Conservation (phyloP, 1,140 invertebrate species). For the Leguminivora glycinivorella region DNA sequence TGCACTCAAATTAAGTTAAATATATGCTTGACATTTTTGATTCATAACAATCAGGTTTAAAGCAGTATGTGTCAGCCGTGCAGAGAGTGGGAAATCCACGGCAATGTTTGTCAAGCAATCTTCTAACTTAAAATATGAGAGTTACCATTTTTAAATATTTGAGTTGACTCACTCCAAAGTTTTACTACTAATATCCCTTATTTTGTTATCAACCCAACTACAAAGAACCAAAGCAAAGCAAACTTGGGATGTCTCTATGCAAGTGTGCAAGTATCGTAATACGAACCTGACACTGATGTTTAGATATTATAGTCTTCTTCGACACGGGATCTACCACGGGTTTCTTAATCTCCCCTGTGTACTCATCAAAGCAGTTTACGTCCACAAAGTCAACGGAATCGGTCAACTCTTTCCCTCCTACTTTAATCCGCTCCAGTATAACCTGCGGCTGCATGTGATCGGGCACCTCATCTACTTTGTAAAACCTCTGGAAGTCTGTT, state of each 20-base stretch:
- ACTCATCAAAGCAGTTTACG: constrained; percentile 35
- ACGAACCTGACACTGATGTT: constrained; percentile 55
- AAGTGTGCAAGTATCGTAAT: constrained; percentile 29
- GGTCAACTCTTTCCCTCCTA: constrained; percentile 20
- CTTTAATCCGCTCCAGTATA: constrained; percentile 45
- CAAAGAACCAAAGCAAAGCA: background rate
- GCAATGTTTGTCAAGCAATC: too few species aligned
- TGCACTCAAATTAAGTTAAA: too few species aligned
- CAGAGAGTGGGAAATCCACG: too few species aligned
- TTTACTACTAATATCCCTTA: background rate
- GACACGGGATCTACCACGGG: constrained; percentile 45
- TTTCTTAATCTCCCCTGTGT: constrained; percentile 41
- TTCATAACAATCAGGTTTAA: too few species aligned
- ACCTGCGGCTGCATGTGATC: constrained; percentile 48
- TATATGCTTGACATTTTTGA: too few species aligned
- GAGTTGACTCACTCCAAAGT: too few species aligned
- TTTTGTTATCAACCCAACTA: background rate
- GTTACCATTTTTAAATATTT: too few species aligned
- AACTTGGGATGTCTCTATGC: background rate
- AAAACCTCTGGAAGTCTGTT: constrained; percentile 40
- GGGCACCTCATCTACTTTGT: constrained; percentile 50
- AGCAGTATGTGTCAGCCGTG: too few species aligned
- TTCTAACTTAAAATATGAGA: too few species aligned
- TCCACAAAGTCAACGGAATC: constrained; percentile 32
- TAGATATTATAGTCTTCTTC: constrained; percentile 60